Conservation (phyloP, 1,140 invertebrate species). For the Brachionus manjavacas region DNA sequence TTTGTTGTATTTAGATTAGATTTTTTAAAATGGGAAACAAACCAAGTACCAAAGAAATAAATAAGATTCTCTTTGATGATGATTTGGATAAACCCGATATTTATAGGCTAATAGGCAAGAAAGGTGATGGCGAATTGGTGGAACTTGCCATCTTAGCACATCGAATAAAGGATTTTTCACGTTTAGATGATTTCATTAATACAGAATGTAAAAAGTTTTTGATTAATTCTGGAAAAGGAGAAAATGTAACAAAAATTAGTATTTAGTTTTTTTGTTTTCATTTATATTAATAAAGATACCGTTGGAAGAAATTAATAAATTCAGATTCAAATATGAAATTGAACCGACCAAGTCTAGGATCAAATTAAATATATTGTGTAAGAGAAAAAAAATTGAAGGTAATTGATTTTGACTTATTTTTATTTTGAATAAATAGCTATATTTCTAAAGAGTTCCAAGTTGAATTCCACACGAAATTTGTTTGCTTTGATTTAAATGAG, state of each 20-base stretch:
- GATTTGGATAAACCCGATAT: conserved; percentile 45
- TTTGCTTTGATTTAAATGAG: conserved; percentile 86
- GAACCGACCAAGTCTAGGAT: neutral
- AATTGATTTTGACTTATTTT: neutral
- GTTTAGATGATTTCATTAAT: conserved; percentile 58
- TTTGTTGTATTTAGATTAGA: neutral
- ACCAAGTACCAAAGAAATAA: neutral
- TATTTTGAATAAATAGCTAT: neutral
- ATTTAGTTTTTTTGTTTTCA: conserved; percentile 42
- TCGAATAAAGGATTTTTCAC: conserved; percentile 51
- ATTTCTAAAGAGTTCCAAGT: neutral
- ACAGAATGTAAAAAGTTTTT: conserved; percentile 84
- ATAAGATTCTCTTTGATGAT: conserved; percentile 26
- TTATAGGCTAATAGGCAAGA: conserved; percentile 54
- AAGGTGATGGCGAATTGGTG: conserved; percentile 79
- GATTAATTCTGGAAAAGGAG: conserved; percentile 84
- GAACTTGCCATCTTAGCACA: conserved; percentile 86
- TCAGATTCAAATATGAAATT: neutral
- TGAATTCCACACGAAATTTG: conserved; percentile 63
- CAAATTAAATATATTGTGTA: neutral
- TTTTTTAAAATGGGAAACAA: neutral
- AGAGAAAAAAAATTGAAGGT: neutral
- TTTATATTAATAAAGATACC: neutral
- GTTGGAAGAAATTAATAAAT: neutral
- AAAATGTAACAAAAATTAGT: conserved; percentile 65